Evolutionary conservation across 2,113 vertebrate genomes (phyloP).

Genomic region (Antennarius striatus): DNA sequence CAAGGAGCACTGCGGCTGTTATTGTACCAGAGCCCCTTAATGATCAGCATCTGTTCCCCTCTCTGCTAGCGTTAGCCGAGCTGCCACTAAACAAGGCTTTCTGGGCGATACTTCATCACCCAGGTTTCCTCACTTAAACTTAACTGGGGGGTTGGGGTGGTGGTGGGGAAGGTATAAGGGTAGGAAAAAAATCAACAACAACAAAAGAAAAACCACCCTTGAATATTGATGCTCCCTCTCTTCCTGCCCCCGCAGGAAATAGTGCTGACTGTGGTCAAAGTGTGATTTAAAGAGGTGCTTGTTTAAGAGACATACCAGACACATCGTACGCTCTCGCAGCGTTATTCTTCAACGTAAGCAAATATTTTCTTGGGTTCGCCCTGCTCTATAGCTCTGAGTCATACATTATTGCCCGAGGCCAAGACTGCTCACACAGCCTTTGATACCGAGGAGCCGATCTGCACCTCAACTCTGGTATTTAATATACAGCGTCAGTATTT

Average conservation of each 20-base stretch:
- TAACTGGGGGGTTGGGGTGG: neutral
- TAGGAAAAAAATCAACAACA: neutral
- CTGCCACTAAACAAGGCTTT: constrained; percentile 57
- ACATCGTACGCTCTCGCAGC: constrained; percentile 3
- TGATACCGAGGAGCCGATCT: constrained; percentile 6
- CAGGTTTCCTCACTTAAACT: constrained; percentile 40
- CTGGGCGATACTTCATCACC: constrained; percentile 32
- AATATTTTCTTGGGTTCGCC: constrained; percentile 43
- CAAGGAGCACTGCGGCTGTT: constrained; percentile 66
- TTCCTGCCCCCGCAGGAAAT: constrained; percentile 11
- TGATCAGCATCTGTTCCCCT: constrained; percentile 74
- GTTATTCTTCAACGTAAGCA: constrained; percentile 46
- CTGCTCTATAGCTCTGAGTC: constrained; percentile 4
- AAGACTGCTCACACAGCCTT: constrained; percentile 17
- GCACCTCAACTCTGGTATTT: neutral
- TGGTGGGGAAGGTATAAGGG: too few species aligned
- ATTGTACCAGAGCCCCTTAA: constrained; percentile 71
- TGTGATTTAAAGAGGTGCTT: constrained; percentile 54
- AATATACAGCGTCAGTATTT: neutral
- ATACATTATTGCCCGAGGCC: constrained; percentile 19
- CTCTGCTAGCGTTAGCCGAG: constrained; percentile 52
- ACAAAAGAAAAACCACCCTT: constrained; percentile 2
- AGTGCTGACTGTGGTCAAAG: constrained; percentile 58
- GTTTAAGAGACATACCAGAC: constrained; percentile 37
- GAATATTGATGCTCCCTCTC: constrained; percentile 25